Conservation (phyloP, 1,140 invertebrate species). For the Drosophila gunungcola region DNA sequence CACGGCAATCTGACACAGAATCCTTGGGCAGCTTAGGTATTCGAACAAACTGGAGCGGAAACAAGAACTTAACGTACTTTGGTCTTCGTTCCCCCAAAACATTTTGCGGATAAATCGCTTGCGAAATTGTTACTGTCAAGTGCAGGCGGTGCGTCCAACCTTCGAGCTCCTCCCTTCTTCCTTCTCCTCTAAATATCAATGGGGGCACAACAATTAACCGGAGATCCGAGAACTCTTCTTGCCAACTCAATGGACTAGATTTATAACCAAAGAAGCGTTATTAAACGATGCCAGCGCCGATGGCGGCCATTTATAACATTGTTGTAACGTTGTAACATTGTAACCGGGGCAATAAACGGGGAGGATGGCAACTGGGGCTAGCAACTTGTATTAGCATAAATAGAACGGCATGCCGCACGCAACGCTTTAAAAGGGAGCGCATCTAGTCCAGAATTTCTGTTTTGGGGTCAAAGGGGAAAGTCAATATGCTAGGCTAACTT, state of each 20-base stretch:
- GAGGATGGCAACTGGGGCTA: neutral
- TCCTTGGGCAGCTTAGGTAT: constrained; percentile 19
- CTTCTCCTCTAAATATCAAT: neutral
- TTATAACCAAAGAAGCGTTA: constrained; percentile 66
- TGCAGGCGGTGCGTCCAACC: constrained; percentile 44
- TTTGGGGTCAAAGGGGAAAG: constrained; percentile 35
- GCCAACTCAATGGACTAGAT: constrained; percentile 64
- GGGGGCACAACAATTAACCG: constrained; percentile 58
- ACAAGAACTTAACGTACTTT: constrained; percentile 21
- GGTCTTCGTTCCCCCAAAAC: constrained; percentile 2
- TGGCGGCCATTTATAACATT: constrained; percentile 63
- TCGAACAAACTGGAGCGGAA: constrained; percentile 50
- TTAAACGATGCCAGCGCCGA: constrained; percentile 59
- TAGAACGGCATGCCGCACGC: constrained; percentile 27
- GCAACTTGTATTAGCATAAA: constrained; percentile 58
- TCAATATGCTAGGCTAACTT: constrained; percentile 62
- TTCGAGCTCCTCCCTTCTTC: neutral
- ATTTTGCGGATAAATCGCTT: constrained; percentile 52
- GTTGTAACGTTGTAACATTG: constrained; percentile 12
- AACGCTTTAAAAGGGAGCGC: constrained; percentile 23
- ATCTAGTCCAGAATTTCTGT: neutral
- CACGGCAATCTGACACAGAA: constrained; percentile 1
- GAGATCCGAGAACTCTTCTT: constrained; percentile 24
- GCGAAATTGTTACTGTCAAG: constrained; percentile 70
- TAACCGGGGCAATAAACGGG: neutral